A percentile compares a stretch with the other conserved stretches of the same genome.
Conservation (phyloP, 2,888 invertebrate species). For the Nyleta sp. region DNA sequence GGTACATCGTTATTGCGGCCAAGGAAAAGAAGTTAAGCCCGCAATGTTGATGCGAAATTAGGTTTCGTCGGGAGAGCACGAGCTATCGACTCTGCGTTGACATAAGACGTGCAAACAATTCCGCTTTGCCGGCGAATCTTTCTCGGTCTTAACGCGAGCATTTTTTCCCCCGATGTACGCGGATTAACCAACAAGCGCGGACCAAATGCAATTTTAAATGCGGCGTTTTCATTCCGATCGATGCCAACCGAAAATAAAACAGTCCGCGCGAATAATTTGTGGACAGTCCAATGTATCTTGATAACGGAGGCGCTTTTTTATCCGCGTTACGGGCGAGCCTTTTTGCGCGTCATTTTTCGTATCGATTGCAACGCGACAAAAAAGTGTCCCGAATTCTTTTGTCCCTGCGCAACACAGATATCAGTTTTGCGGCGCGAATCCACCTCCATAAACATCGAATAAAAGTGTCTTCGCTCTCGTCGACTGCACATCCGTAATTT, state of each 20-base stretch:
- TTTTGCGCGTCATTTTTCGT: slow-evolving; percentile 9
- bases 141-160: background rate
- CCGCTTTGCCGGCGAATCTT: slow-evolving; percentile 19
- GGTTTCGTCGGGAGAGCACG: slow-evolving; percentile 26
- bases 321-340: background rate
- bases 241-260: too few relatives aligned
- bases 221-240: background rate
- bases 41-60: slow-evolving; percentile 45
- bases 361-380: background rate
- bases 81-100: slow-evolving; percentile 21
- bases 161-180: background rate
- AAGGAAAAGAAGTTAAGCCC: slow-evolving; percentile 33
- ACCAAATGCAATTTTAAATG: too few relatives aligned
- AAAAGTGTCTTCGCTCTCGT: slow-evolving; percentile 1
- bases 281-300: background rate
- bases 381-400: slow-evolving; percentile 19
- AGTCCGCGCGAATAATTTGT: background rate
- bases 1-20: slow-evolving; percentile 32
- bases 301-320: background rate
- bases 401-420: background rate
- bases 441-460: slow-evolving; percentile 13
- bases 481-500: slow-evolving; percentile 8
- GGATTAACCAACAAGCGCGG: background rate
- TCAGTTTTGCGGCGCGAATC: slow-evolving; percentile 13
- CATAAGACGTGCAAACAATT: slow-evolving; percentile 27